Evolutionary conservation across 2,888 invertebrate species (phyloP), one percentile per base, ranked within the genome.

Genomic region (Alloscopus bannaensis): DNA sequence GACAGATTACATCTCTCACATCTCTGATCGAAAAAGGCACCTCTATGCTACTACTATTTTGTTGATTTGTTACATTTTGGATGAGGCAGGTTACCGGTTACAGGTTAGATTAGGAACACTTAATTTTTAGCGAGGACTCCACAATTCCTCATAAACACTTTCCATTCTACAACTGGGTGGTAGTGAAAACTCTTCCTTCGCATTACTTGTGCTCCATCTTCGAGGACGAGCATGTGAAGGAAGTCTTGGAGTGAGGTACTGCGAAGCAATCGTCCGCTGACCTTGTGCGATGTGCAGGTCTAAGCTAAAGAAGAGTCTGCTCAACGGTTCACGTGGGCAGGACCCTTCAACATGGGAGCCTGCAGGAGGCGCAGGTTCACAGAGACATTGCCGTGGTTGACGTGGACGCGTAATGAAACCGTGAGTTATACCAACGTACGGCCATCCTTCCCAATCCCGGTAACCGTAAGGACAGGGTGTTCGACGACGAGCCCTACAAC

Each of bases 231-330:
- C n/a, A 13, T 16, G n/a, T 11, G 45, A 4, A 16, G 45, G n/a
- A 45, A 36, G 47, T 59, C 59, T 29, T 1, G 59, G 59, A 13
- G 31, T 18, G 2, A 31, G 20, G 16, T n/a, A 50, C 4, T 20
- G 20, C 18, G 22, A 22, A 8, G 60, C 24, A 22, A 59, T 47
- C 22, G 18, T 42, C 3, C 20, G 20, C 20, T 71, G 71, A 0
- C 47, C 36, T 3, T 36, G 6, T 3, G 40, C n/a, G 36, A 71
- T 16, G 18, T 71, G 71, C n/a, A 71, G 71, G 40, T 71, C 71
- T 20, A 71, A 26, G 24, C 71, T 36, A 18, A 50, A 11, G 6
- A 71, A 71, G 0, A 71, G 52, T 13, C 62, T 40, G 26, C 71
- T 71, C 16, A 71, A 40, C 2, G 29, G 36, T 13, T 71, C 62